Conservation (phyloP, 2,888 invertebrate species). For the Heliconius hortense region DNA sequence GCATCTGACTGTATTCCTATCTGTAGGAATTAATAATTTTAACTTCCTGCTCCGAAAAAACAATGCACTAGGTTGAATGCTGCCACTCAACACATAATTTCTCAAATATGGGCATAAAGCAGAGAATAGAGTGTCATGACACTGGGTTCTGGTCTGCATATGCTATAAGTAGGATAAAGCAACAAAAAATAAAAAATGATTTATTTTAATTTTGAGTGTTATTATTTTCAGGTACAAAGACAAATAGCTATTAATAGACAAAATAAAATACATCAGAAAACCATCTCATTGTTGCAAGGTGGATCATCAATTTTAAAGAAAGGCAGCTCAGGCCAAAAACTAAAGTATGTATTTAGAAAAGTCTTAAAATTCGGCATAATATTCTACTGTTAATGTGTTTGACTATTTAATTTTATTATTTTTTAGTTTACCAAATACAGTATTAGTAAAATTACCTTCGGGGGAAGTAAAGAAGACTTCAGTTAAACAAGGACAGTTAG, state of each 20-base stretch:
- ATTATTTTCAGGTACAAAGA: constrained; percentile 83
- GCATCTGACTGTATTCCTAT: too few species aligned
- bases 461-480: constrained; percentile 71
- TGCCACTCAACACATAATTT: too few species aligned
- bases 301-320: constrained; percentile 82
- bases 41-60: too few species aligned
- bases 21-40: too few species aligned
- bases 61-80: too few species aligned
- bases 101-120: too few species aligned
- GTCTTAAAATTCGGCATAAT: neutral
- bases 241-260: constrained; percentile 89
- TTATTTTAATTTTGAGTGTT: neutral
- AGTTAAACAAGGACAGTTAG: constrained; percentile 69
- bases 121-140: too few species aligned
- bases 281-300: constrained; percentile 87
- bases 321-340: constrained; percentile 65
- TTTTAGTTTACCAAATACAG: constrained; percentile 75
- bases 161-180: too few species aligned
- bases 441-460: constrained; percentile 73
- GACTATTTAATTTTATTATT: neutral
- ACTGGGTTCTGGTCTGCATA: too few species aligned
- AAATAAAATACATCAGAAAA: constrained; percentile 86
- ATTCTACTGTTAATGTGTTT: neutral
- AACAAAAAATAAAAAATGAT: neutral
- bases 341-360: constrained; percentile 62